Evolutionary conservation across 2,797 vertebrate species (phyloP).

Genomic region (Vultur gryphus): DNA sequence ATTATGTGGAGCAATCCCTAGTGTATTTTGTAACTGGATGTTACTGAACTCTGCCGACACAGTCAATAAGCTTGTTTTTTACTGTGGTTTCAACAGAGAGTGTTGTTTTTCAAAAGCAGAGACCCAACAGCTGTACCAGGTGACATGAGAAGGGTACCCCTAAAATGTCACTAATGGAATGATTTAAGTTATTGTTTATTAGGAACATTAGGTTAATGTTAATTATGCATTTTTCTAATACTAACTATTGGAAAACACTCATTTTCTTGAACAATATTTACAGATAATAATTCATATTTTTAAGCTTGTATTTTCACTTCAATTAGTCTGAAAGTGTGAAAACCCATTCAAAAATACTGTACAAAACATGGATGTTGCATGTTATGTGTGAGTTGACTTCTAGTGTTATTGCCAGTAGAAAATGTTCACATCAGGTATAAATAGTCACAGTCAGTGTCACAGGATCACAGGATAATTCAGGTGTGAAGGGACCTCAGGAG

Average conservation of each 20-base stretch:
- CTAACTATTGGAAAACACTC: neutral
- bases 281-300: neutral
- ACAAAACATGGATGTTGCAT: neutral
- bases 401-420: neutral
- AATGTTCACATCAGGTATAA: neutral
- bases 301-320: neutral
- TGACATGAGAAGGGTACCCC: neutral
- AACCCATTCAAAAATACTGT: neutral
- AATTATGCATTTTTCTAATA: neutral
- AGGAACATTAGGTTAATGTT: neutral
- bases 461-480: neutral
- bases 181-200: neutral
- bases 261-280: neutral
- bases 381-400: neutral
- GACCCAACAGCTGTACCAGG: neutral
- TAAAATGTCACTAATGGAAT: neutral
- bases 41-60: neutral
- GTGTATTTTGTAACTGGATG: conserved; percentile 30
- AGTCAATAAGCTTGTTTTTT: neutral
- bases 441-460: neutral
- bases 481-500: neutral
- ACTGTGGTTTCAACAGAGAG: neutral
- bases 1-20: conserved; percentile 3
- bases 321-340: neutral
- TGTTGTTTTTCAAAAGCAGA: neutral